These are phyloP conservation scores for Vulpes lagopus DNA, from an alignment of 2,113 vertebrate species.

Conservation along the genomic window DNA sequence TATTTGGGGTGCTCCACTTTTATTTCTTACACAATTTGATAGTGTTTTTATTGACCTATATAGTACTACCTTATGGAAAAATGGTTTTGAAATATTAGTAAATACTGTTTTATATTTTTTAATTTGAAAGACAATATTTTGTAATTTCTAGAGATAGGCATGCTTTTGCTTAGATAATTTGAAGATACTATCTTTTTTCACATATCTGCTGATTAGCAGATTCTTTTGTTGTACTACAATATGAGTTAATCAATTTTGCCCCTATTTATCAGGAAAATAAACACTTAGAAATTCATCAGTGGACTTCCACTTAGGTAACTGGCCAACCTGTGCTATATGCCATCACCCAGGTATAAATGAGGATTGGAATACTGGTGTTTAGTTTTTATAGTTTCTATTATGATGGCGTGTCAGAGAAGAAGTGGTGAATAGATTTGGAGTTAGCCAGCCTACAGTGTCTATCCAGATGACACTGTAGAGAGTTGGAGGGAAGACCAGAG, in stretches of 20 bases:
- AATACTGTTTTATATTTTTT: neutral
- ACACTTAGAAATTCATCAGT: neutral
- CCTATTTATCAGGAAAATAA: neutral
- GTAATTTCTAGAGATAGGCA: neutral
- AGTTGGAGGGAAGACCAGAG: neutral
- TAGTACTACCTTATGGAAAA: neutral
- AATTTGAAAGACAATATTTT: neutral
- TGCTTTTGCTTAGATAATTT: neutral
- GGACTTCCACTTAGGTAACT: neutral
- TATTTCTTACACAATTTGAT: neutral
- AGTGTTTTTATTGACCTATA: neutral
- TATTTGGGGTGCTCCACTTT: neutral
- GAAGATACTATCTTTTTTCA: neutral
- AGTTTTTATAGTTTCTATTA: neutral
- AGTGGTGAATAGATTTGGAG: neutral
- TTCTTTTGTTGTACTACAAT: neutral
- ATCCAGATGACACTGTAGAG: neutral
- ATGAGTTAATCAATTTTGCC: neutral
- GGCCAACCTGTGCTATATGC: neutral
- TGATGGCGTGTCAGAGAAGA: neutral
- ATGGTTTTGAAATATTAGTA: neutral
- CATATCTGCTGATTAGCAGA: neutral
- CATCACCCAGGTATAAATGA: neutral
- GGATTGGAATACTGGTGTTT: neutral
- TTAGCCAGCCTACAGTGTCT: neutral